Base-by-base conservation (phyloP, 2,888 invertebrate species). In the Andrena minutula region DNA sequence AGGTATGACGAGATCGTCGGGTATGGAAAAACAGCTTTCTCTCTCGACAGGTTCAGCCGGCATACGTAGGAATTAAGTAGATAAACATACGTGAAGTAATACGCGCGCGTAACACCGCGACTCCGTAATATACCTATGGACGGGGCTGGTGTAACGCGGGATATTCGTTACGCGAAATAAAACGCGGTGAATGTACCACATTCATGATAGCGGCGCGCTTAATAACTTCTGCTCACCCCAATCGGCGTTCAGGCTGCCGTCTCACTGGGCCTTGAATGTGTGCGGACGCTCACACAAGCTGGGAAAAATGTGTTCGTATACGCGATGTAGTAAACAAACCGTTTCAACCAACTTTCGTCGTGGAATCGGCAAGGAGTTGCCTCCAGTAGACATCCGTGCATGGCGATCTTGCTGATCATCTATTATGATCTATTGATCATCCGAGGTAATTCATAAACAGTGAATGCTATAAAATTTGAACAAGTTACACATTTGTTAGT, bases 21-120 rank as follows among this genome's bases (percentile, higher is more conserved):
- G 88, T 91, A 92, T 92, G 92, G 92, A 91, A 93, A 93, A 93
- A 92, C 93, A 91, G 92, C 93, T 93, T 93, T 93, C 93, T 92
- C 93, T 92, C 91, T 91, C 92, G 89, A 90, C 91, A 89, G 91
- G 90, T 90, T 92, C 91, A 90, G 89, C 88, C 86, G 91, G 90
- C 90, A 85, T 86, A 91, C 91, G 90, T 89, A 89, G 88, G 90
- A 92, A 91, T 92, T 92, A 92, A 93, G 89, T 91, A 91, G 91
- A 92, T 92, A 93, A 93, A 92, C 92, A 91, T 88, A 90, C 90
- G 90, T 89, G 91, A 85, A 89, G 90, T 90, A 89, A 89, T 90
- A 90, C 89, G 83, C 82, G 86, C 84, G 85, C 82, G 88, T 89
- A 87, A 89, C 75, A 79, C 69, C 77, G 75, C 51, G 56, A n/a